phyloP scores from a whole-genome alignment of 2,797 vertebrate genomes.

The Lepilemur septentrionalis region DNA sequence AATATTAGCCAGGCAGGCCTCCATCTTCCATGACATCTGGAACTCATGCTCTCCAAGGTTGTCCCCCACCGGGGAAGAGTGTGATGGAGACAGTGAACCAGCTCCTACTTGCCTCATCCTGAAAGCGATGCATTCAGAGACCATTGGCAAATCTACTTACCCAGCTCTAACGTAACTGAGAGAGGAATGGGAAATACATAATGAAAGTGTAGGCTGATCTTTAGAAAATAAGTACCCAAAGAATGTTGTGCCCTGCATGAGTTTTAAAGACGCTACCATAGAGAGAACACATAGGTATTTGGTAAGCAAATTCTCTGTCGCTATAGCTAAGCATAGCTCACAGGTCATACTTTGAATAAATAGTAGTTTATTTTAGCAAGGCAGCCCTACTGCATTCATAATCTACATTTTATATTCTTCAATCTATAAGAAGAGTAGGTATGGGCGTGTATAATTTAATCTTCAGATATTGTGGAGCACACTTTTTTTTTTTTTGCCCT shows the following conservation, averaged over 20 bases:
- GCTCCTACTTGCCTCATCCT: neutral
- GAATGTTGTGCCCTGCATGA: neutral
- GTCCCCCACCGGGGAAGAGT: neutral
- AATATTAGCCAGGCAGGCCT: constrained; percentile 28
- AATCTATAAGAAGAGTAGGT: neutral
- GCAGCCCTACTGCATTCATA: neutral
- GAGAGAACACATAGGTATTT: neutral
- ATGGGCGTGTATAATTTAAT: neutral
- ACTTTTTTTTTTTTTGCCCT: neutral
- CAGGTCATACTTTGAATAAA: neutral
- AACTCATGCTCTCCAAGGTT: neutral
- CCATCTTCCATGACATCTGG: neutral
- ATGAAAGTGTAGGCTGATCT: neutral
- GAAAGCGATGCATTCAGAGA: neutral
- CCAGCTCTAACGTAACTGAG: neutral
- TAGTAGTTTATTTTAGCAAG: constrained; percentile 17
- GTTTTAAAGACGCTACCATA: neutral
- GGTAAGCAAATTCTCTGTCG: neutral
- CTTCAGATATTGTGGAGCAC: neutral
- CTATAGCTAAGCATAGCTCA: neutral
- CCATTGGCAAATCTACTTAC: neutral
- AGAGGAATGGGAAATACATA: neutral
- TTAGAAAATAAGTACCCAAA: neutral
- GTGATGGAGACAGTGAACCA: neutral
- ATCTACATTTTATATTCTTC: constrained; percentile 28